Evolutionary conservation across 1,140 invertebrate genomes (phyloP).

Genomic region (Drosophila aff.): DNA sequence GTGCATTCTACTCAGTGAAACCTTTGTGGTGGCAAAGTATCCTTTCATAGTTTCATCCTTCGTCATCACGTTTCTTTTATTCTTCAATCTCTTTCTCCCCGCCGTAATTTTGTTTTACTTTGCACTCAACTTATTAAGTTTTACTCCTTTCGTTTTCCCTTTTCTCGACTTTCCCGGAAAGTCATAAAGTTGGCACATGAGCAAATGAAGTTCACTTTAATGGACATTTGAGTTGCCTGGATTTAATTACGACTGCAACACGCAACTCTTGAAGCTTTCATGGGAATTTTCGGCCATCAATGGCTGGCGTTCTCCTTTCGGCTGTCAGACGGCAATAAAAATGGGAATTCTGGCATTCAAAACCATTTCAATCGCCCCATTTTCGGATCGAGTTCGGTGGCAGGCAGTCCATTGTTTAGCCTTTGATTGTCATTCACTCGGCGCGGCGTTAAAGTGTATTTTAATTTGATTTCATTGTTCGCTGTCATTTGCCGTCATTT

Average conservation of each 20-base stretch:
- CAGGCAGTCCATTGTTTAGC: slow-evolving; percentile 72
- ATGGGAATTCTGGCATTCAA: slow-evolving; percentile 2
- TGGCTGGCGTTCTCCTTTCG: slow-evolving; percentile 44
- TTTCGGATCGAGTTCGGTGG: slow-evolving; percentile 32
- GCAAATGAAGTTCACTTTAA: slow-evolving; percentile 62
- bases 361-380: slow-evolving; percentile 5
- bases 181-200: slow-evolving; percentile 44
- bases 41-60: slow-evolving; percentile 7
- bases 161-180: slow-evolving; percentile 10
- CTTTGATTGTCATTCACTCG: slow-evolving; percentile 75
- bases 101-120: slow-evolving; percentile 19
- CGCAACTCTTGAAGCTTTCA: slow-evolving; percentile 58
- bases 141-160: slow-evolving; percentile 12
- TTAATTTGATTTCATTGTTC: slow-evolving; percentile 84
- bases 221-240: slow-evolving; percentile 43
- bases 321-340: slow-evolving; percentile 47
- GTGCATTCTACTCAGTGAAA: not conserved
- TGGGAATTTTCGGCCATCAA: slow-evolving; percentile 42
- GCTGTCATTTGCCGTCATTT: slow-evolving; percentile 71
- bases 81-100: not conserved
- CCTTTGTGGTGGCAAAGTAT: not conserved
- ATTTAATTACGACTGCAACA: slow-evolving; percentile 64
- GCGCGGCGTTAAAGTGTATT: slow-evolving; percentile 75
- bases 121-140: slow-evolving; percentile 26
- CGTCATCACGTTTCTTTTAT: not conserved